Percentiles rank a stretch among this genome's conserved stretches.
Evolutionary conservation across 30 jellyfish, hydroid and myxozoan species (phyloP).

Genomic region (Sanderia malayensis): DNA sequence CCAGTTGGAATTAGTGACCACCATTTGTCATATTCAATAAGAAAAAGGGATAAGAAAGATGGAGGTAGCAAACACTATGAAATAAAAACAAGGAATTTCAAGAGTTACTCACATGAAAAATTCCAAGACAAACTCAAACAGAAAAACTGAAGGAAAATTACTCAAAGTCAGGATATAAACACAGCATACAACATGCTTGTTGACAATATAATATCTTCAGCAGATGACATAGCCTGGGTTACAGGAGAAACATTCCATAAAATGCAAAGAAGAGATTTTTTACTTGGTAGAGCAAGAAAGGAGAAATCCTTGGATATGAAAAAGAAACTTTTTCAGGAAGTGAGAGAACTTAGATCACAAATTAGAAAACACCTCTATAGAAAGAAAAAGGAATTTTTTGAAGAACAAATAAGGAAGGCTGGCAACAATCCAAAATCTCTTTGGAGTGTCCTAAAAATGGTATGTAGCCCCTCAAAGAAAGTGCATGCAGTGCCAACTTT

Average conservation of each 20-base stretch:
- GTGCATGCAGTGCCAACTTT: conserved; percentile 44
- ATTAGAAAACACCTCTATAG: conserved; percentile 43
- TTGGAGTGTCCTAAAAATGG: conserved; percentile 43
- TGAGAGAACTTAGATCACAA: conserved; percentile 40
- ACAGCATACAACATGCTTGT: conserved; percentile 41
- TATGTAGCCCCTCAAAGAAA: conserved; percentile 39
- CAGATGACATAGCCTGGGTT: conserved; percentile 41
- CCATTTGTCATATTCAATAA: conserved; percentile 21
- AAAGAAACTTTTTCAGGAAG: conserved; percentile 22
- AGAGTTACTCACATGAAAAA: conserved; percentile 23
- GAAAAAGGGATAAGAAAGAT: conserved; percentile 30
- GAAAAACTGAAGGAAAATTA: conserved; percentile 32
- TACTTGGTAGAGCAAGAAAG: neutral
- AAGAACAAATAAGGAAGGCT: conserved; percentile 37
- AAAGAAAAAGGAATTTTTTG: conserved; percentile 42
- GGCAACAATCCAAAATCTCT: conserved; percentile 31
- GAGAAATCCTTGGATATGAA: conserved; percentile 16
- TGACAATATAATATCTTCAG: conserved; percentile 35
- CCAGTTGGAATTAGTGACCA: conserved; percentile 44
- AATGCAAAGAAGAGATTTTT: conserved; percentile 19
- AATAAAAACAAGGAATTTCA: conserved; percentile 36
- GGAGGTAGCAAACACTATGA: conserved; percentile 21
- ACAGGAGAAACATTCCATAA: conserved; percentile 38
- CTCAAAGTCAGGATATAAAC: conserved; percentile 39
- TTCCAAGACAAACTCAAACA: conserved; percentile 33